phyloP scores from a whole-genome alignment of 2,888 invertebrate genomes.

The Chrysina gloriosa region DNA sequence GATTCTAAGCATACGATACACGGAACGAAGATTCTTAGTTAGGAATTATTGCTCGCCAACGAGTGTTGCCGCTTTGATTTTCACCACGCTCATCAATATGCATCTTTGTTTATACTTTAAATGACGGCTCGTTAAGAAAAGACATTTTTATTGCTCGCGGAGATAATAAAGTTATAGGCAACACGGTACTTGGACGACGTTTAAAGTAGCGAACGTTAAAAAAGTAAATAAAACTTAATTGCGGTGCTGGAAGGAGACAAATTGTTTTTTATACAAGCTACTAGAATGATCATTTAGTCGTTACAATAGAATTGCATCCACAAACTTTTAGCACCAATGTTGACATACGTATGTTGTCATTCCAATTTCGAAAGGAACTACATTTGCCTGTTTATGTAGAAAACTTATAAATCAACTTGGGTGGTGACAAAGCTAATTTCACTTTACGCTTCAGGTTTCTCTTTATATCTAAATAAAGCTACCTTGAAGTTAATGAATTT shows the following conservation, averaged over 20 bases:
- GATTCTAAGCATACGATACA: conserved; percentile 28
- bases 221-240: conserved; percentile 22
- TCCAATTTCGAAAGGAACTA: no score
- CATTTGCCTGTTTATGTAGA: no score
- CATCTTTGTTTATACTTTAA: conserved; percentile 30
- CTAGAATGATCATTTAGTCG: neutral
- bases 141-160: conserved; percentile 27
- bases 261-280: conserved; percentile 15
- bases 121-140: conserved; percentile 32
- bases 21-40: conserved; percentile 22
- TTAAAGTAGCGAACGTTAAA: neutral
- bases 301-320: no score
- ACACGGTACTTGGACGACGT: neutral
- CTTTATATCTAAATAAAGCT: no score
- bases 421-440: no score
- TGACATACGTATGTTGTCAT: no score
- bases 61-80: conserved; percentile 37
- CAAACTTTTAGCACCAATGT: no score
- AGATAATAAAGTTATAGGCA: conserved; percentile 33
- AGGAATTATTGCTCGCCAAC: conserved; percentile 14
- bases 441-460: no score
- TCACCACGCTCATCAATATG: conserved; percentile 32
- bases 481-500: no score
- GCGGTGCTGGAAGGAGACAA: conserved; percentile 17
- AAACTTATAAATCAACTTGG: no score